Base-by-base conservation (phyloP, 2,113 vertebrate species). In the Argyrosomus japonicus region DNA sequence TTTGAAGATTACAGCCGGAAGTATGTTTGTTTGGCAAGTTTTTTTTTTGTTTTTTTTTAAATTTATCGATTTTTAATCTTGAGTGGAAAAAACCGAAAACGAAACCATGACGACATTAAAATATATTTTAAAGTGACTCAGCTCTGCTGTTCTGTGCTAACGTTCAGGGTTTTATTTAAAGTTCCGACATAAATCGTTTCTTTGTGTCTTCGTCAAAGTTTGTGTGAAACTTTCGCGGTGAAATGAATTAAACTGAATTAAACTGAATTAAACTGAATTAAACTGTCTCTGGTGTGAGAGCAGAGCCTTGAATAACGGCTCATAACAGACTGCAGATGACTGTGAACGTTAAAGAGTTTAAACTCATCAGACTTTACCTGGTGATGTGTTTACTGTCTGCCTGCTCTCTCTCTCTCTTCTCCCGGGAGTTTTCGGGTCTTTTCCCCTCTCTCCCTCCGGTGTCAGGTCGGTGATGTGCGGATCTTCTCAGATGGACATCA, bases 361-460 rank as follows among this genome's bases (percentile, higher is more conserved):
- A 68, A 43, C 27, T 75, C 19, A 53, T 73, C 6, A 54, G 11
- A 70, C 57, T 54, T 47, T 80, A 88, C 87, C 87, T 88, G 75
- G 12, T 40, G 4, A 25, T 58, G 0, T 0, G 73, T 51, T 51
- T 3, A 51, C 32, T 5, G 50, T 56, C 65, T 1, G 50, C 0
- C 47, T 6, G n/a, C 14, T 61, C n/a, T 14, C 23, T 17, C 23
- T 17, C 21, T 19, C n/a, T 71, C 45, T 45, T 29, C 32, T 83
- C 65, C 0, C 17, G 10, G 40, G 32, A 43, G 40, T 12, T 15
- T 48, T 50, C 0, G 12, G 12, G 36, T 17, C 27, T n/a, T n/a
- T 3, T 56, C 12, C 1, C 8, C 7, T 21, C 15, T 21, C 9
- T 12, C 23, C n/a, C 2, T 7, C 10, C 3, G 70, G 4, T 32